Percentiles rank a stretch among this genome's conserved stretches.
Conservation (phyloP, 2,113 vertebrate genomes). For the Mesoclemmys tuberculata region DNA sequence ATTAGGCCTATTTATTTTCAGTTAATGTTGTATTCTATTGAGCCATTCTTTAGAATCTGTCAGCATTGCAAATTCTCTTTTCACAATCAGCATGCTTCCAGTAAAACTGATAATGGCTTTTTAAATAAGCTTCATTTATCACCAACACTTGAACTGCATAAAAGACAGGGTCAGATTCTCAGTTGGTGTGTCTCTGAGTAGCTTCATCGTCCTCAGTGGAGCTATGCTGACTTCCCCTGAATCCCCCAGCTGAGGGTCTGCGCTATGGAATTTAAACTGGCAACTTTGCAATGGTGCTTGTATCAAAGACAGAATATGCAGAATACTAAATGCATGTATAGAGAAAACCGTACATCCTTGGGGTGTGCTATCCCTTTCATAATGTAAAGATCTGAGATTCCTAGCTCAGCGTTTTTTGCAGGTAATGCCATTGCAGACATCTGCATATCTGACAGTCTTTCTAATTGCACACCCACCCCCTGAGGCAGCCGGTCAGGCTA, state of each 20-base stretch:
- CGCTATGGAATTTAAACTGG: not conserved
- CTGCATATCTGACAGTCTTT: conserved; percentile 60
- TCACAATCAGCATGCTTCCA: conserved; percentile 66
- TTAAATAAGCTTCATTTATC: conserved; percentile 37
- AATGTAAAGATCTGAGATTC: not conserved
- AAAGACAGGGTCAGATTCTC: conserved; percentile 38
- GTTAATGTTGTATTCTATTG: not conserved
- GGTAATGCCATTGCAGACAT: conserved; percentile 55
- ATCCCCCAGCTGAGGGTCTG: not conserved
- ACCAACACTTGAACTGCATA: not conserved
- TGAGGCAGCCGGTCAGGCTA: conserved; percentile 62
- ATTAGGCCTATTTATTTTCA: conserved; percentile 8
- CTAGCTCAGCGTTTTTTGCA: conserved; percentile 18
- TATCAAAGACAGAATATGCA: conserved; percentile 35
- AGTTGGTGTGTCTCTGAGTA: not conserved
- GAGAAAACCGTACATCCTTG: not conserved
- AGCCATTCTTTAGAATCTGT: conserved; percentile 37
- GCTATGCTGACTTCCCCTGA: accelerated
- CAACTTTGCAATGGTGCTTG: not conserved
- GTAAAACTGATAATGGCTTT: conserved; percentile 36
- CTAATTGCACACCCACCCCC: conserved; percentile 40
- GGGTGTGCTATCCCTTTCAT: not conserved
- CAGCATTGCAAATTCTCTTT: conserved; percentile 60
- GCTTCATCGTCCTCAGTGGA: not conserved
- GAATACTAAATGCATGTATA: not conserved